A percentile compares a stretch with the other conserved stretches of the same genome.
These are phyloP conservation scores for Philhelius pedissequus DNA, from an alignment of 2,888 invertebrate genomes.

Conservation along the genomic window DNA sequence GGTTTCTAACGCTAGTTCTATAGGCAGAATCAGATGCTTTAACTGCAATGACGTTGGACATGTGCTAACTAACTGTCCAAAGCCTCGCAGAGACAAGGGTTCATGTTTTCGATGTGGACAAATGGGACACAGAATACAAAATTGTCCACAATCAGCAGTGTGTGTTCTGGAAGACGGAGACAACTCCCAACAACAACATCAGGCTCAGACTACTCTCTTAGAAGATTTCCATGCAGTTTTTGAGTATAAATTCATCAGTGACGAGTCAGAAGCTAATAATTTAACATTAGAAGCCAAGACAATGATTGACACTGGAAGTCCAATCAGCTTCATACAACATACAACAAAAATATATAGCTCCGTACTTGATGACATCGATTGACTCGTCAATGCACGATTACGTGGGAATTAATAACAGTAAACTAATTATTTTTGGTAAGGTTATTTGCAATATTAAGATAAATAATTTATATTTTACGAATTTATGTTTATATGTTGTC, in stretches of 20 bases:
- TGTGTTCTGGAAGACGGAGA: neutral
- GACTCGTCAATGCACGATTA: too few relatives aligned
- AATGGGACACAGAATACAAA: neutral
- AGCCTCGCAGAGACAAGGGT: neutral
- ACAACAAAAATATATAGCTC: neutral
- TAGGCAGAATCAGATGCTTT: neutral
- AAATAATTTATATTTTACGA: neutral
- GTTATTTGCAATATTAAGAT: neutral
- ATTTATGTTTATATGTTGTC: too few relatives aligned
- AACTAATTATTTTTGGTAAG: neutral
- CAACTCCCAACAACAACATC: neutral
- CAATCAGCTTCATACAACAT: neutral
- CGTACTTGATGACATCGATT: neutral
- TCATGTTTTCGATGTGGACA: slow-evolving; percentile 9
- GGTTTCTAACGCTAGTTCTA: neutral
- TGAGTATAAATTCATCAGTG: neutral
- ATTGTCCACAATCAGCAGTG: neutral
- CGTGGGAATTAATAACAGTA: too few relatives aligned
- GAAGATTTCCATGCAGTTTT: neutral
- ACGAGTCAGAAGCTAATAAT: neutral
- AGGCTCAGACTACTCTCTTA: neutral
- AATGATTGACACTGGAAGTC: neutral
- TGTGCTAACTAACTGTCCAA: neutral
- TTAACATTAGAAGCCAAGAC: neutral
- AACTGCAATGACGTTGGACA: slow-evolving; percentile 11